Evolutionary conservation across 2,888 invertebrate genomes (phyloP).

Genomic region (Disparrhopalites patrizii): DNA sequence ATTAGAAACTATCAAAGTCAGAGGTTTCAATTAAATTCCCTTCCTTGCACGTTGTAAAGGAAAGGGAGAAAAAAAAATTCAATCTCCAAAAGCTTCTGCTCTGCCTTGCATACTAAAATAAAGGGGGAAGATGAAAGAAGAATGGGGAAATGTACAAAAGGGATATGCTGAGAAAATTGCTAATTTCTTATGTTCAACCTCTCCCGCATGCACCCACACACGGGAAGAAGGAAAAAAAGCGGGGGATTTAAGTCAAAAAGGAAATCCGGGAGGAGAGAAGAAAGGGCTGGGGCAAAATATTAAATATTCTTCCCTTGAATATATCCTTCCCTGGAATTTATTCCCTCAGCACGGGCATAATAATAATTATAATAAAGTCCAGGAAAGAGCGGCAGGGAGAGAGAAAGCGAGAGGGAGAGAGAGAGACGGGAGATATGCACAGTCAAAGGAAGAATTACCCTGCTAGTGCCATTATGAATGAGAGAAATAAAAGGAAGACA

Average conservation of each 20-base stretch:
- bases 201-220: no score
- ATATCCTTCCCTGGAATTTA: no score
- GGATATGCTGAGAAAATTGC: no score
- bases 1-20: constrained; percentile 14
- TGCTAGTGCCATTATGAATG: constrained; percentile 21
- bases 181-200: constrained; percentile 11
- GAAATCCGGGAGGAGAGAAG: constrained; percentile 10
- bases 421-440: no score
- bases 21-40: constrained; percentile 26
- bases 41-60: not conserved
- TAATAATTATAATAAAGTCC: no score
- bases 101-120: constrained; percentile 20
- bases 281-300: constrained; percentile 17
- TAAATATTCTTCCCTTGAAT: constrained; percentile 20
- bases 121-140: not conserved
- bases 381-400: no score
- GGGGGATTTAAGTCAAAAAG: no score
- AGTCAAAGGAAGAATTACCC: no score
- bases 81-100: constrained; percentile 13
- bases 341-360: no score
- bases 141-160: no score
- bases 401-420: not conserved
- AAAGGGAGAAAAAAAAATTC: constrained; percentile 22
- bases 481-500: constrained; percentile 24
- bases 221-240: not conserved